Evolutionary conservation across 1,140 invertebrate species (phyloP).

Genomic region (Holcopasites calliopsidis): DNA sequence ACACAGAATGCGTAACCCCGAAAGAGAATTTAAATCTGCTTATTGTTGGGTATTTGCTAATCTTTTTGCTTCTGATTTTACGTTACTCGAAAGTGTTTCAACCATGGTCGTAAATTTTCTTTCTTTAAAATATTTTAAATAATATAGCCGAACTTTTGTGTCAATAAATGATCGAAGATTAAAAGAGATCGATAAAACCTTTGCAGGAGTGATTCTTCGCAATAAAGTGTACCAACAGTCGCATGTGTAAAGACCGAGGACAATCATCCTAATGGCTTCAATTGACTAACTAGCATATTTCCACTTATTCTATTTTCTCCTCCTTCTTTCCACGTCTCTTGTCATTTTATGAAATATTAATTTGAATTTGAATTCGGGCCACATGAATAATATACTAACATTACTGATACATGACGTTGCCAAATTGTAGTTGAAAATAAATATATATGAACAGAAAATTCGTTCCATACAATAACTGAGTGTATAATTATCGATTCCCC

Average conservation of each 20-base stretch:
- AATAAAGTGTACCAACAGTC: conserved; percentile 38
- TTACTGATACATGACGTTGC: too few species aligned
- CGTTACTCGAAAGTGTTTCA: not conserved
- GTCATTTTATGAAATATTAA: not conserved
- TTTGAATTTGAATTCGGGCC: not conserved
- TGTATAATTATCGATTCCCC: too few species aligned
- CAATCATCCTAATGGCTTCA: conserved; percentile 18
- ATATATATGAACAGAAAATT: too few species aligned
- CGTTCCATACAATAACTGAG: too few species aligned
- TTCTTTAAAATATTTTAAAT: not conserved
- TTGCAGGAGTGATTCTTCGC: conserved; percentile 12
- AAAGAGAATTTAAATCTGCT: not conserved
- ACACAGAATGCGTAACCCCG: not conserved
- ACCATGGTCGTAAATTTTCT: not conserved
- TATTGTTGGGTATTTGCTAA: not conserved
- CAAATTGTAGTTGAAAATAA: not conserved
- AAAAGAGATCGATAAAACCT: conserved; percentile 13
- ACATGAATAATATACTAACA: too few species aligned
- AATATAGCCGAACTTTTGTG: not conserved
- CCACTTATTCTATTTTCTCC: not conserved
- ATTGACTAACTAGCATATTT: conserved; percentile 1
- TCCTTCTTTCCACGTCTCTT: not conserved
- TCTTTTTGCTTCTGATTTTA: too few species aligned
- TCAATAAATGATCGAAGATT: too few species aligned
- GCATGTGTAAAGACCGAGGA: conserved; percentile 25